Evolutionary conservation across 2,113 vertebrate species (phyloP), one percentile per base, ranked within the genome.

Genomic region (Spea multiplicata): DNA sequence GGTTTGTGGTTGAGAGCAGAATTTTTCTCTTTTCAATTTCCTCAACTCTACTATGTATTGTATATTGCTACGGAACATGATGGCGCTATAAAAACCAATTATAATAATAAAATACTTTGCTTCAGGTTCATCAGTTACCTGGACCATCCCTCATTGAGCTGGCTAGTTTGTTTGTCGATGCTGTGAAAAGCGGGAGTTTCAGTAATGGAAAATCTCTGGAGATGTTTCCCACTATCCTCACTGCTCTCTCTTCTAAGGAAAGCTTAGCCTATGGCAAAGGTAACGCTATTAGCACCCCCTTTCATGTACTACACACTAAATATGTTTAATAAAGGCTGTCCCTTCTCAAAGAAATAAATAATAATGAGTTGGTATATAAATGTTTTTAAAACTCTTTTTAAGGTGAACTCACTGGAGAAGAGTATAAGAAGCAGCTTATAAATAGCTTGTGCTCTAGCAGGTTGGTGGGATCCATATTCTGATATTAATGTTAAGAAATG

Each of bases 391-490:
- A 30, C 30, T 30, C 4, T 86, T 82, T 85, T 83, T 64, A 78
- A 99, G 97, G 93, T 81, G 94, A 97, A 77, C 89, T 96, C 74
- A 98, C 86, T 85, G 97, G 96, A 8, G 94, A 96, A 71, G 96
- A 97, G 80, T 95, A 91, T 87, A 99, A 97, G 89, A 98, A 95
- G 66, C 95, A 97, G 84, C 86, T 99, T 85, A 95, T 99, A 86
- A 96, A 94, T 82, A 95, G 91, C 6, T 92, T 99, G 44, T 99
- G 97, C 83, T 95, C 95, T 46, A 93, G 92, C 93, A 95, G 94
- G 97, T 98, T 81, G 0, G 86, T 87, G n/a, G 12, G 6, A 13
- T 59, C 10, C 4, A 59, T 4, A 12, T 59, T 59, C 10, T 9
- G 14, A 7, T 9, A 12, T 59, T 9, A 59, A 7, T 9, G 12